phyloP scores from a whole-genome alignment of 2,113 vertebrate genomes.

The Nyctibius bracteatus region DNA sequence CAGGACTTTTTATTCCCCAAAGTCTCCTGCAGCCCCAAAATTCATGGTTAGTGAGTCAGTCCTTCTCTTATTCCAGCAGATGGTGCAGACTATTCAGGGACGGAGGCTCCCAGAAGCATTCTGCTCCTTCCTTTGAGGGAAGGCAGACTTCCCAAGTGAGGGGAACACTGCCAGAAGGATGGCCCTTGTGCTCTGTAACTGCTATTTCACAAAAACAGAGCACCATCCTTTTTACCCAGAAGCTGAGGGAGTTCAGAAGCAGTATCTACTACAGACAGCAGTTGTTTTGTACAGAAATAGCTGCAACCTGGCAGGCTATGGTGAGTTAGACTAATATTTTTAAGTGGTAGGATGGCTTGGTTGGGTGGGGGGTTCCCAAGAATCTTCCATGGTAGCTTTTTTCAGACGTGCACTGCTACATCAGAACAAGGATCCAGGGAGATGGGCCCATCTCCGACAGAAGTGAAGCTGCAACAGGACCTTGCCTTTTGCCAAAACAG shows the following conservation, averaged over 20 bases:
- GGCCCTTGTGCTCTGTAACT: background rate
- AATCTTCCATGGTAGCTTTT: background rate
- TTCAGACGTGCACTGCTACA: background rate
- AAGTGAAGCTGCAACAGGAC: background rate
- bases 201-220: background rate
- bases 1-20: slow-evolving; percentile 40
- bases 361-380: background rate
- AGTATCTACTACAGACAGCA: background rate
- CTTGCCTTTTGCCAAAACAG: background rate
- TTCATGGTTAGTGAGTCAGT: slow-evolving; percentile 55
- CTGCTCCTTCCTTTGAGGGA: slow-evolving; percentile 44
- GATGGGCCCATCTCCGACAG: background rate
- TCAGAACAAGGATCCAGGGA: background rate
- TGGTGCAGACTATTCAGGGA: slow-evolving; percentile 64
- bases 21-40: slow-evolving; percentile 5
- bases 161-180: slow-evolving; percentile 23
- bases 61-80: slow-evolving; percentile 55
- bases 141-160: background rate
- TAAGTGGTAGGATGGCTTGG: background rate
- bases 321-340: background rate
- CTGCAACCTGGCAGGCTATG: background rate
- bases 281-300: background rate
- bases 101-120: slow-evolving; percentile 40
- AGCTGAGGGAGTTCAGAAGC: background rate
- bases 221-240: background rate